Evolutionary conservation across 2,113 vertebrate species (phyloP).

Genomic region (Colossoma macropomum): DNA sequence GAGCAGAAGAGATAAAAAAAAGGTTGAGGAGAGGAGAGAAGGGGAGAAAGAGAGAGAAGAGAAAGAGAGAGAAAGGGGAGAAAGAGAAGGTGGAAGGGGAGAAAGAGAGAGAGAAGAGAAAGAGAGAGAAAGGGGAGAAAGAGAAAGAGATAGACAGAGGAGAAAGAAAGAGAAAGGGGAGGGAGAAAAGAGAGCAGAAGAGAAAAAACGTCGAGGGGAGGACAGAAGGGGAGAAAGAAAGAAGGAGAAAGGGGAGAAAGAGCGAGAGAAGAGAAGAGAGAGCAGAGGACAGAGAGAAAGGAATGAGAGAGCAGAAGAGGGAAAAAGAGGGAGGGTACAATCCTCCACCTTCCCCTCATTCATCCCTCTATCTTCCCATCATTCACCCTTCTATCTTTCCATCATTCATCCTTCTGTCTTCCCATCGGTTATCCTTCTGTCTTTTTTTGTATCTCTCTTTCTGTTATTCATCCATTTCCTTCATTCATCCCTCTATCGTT

Average conservation of each 20-base stretch:
- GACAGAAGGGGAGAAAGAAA: no score
- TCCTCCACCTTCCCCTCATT: no score
- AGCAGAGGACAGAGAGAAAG: no score
- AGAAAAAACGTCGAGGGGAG: neutral
- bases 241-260: neutral
- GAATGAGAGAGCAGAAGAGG: neutral
- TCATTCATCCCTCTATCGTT: no score
- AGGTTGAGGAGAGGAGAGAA: slow-evolving; percentile 10
- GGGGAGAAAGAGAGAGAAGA: neutral
- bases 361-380: no score
- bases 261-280: no score
- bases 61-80: neutral
- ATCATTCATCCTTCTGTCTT: no score
- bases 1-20: no score
- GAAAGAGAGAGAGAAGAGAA: neutral
- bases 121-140: neutral
- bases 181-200: neutral
- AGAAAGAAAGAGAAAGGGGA: neutral
- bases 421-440: no score
- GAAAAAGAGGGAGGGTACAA: neutral
- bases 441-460: no score
- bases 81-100: neutral
- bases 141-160: neutral
- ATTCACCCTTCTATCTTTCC: no score
- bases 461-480: no score